Evolutionary conservation across 2,113 vertebrate species (phyloP), one percentile per base, ranked within the genome.

Genomic region (Pseudorectes ferrugineus): DNA sequence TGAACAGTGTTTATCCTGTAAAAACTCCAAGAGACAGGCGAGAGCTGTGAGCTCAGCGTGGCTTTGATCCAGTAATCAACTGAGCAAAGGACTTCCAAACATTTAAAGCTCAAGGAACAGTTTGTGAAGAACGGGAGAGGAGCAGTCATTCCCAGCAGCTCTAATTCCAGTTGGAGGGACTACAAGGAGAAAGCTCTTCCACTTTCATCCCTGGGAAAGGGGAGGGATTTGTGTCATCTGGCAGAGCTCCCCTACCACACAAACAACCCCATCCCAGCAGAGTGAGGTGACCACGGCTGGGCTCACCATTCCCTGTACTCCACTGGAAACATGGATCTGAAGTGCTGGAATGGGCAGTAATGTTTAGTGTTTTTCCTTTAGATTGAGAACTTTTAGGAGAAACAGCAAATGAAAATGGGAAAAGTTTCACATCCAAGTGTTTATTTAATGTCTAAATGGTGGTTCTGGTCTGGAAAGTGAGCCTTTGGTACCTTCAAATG

Each of bases 271-370:
- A 11, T 16, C 74, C 14, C 55, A 28, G 0, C 28, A 8, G 48
- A 14, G 28, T 1, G 10, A 51, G 35, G 29, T 19, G 54, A 9
- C 8, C 11, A 6, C 0, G 25, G 23, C 19, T 35, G 31, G 29
- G 2, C 16, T 42, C 55, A 6, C 8, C 58, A 20, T 58, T 46
- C 16, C 1, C 62, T 29, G 6, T 0, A 0, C 5, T 15, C 52
- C 4, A 0, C 24, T 22, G 42, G 40, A 6, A 79, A 59, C 35
- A 59, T 2, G 24, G 6, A 7, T 15, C 76, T 35, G 40, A 71
- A 20, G 25, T 5, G 5, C 40, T 72, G 67, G 4, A 6, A 12
- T 24, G 33, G 36, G 21, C 31, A 9, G 11, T 8, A 0, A 2
- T 11, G 11, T 5, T 48, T 2, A 9, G 8, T 4, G 13, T 2